phyloP scores from a whole-genome alignment of 2,888 invertebrate species.

The Deilephila porcellus region DNA sequence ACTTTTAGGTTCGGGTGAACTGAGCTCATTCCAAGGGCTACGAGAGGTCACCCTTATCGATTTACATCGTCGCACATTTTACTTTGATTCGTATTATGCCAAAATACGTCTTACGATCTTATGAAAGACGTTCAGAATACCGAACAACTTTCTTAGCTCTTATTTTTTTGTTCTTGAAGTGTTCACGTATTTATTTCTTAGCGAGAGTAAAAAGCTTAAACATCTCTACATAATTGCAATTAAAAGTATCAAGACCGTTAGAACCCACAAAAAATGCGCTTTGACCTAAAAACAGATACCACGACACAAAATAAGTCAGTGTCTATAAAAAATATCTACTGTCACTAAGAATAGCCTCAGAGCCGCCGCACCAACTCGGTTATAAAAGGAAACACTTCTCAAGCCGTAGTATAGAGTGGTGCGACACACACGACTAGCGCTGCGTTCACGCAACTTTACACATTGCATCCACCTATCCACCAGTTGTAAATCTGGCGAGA shows the following conservation, averaged over 20 bases:
- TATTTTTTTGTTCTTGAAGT: background rate
- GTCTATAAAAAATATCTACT: constrained; percentile 44
- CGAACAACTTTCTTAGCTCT: background rate
- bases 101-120: constrained; percentile 15
- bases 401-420: constrained; percentile 45
- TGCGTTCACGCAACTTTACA: constrained; percentile 57
- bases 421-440: constrained; percentile 49
- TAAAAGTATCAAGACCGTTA: constrained; percentile 41
- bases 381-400: constrained; percentile 57
- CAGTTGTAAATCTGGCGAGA: constrained; percentile 57
- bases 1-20: constrained; percentile 18
- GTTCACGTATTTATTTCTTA: background rate
- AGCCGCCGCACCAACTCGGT: constrained; percentile 35
- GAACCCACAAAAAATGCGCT: constrained; percentile 44
- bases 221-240: constrained; percentile 29
- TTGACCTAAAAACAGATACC: constrained; percentile 53
- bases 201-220: background rate
- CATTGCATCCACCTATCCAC: constrained; percentile 56
- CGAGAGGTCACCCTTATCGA: constrained; percentile 18
- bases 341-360: constrained; percentile 49
- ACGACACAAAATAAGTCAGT: constrained; percentile 41
- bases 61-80: constrained; percentile 13
- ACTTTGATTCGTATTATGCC: constrained; percentile 4
- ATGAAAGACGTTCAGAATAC: background rate
- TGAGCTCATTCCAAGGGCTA: constrained; percentile 10